These are phyloP conservation scores for Protomyctophum bolini DNA, from an alignment of 2,113 vertebrate genomes.

Conservation along the genomic window DNA sequence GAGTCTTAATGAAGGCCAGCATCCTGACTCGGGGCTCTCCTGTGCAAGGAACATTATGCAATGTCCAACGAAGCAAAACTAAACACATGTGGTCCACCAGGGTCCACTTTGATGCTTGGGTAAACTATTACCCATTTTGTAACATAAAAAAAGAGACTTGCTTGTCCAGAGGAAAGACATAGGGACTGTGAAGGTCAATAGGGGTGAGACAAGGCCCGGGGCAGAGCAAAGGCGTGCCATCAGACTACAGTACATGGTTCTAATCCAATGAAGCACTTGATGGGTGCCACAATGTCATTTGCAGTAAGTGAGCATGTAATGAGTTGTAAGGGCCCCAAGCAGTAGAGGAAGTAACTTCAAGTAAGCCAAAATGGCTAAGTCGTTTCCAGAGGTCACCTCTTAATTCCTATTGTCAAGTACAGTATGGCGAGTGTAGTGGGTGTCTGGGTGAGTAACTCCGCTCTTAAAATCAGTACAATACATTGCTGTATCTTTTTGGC, in stretches of 20 bases:
- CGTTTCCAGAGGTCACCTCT: conserved; percentile 56
- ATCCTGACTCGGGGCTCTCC: conserved; percentile 10
- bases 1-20: background rate
- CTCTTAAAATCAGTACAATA: background rate
- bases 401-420: background rate
- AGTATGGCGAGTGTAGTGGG: background rate
- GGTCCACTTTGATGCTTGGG: conserved; percentile 41
- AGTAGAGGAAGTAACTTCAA: conserved; percentile 47
- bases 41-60: conserved; percentile 14
- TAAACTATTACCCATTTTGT: conserved; percentile 66
- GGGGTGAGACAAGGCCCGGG: conserved; percentile 55
- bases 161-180: background rate
- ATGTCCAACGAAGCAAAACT: conserved; percentile 24
- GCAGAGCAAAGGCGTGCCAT: conserved; percentile 37
- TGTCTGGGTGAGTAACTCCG: conserved; percentile 3
- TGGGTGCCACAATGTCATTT: conserved; percentile 72
- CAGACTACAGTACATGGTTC: conserved; percentile 48
- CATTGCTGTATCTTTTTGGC: too few species aligned
- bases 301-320: conserved; percentile 79
- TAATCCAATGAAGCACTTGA: conserved; percentile 62
- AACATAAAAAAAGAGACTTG: conserved; percentile 30
- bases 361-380: conserved; percentile 45
- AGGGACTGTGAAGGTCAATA: conserved; percentile 64
- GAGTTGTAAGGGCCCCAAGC: conserved; percentile 70
- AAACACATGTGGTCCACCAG: conserved; percentile 25